Conservation (phyloP, 2,888 invertebrate genomes). For the Philhelius pedissequus region DNA sequence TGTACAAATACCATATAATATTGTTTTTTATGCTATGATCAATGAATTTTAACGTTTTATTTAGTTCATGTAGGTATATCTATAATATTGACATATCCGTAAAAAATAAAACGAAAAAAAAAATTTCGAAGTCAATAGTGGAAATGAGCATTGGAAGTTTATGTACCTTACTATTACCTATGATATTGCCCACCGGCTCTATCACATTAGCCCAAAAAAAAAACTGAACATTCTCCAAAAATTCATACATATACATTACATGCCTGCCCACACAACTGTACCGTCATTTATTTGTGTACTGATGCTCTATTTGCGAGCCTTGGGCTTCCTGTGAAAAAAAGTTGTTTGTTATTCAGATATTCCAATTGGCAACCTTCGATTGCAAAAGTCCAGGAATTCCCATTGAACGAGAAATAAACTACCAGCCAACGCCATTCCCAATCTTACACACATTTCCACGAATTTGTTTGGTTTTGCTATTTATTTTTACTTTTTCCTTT, state of each 20-base stretch:
- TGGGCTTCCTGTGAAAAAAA: background rate
- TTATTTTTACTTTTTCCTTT: conserved; percentile 10
- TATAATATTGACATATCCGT: background rate
- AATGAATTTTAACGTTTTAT: background rate
- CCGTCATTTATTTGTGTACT: conserved; percentile 2
- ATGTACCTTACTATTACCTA: background rate
- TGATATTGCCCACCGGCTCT: background rate
- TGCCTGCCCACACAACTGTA: background rate
- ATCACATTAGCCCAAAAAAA: background rate
- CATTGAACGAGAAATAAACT: conserved; percentile 11
- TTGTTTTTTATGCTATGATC: background rate
- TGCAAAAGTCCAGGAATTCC: conserved; percentile 19
- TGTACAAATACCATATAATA: no score
- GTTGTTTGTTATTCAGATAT: conserved; percentile 31
- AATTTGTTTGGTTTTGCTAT: conserved; percentile 20
- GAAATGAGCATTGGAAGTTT: background rate
- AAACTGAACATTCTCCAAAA: background rate
- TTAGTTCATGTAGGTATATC: background rate
- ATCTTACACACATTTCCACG: background rate
- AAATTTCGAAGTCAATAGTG: background rate
- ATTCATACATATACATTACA: background rate
- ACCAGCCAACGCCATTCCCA: background rate
- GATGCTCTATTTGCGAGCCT: conserved; percentile 2
- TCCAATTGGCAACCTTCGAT: conserved; percentile 52
- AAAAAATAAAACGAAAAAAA: background rate